A percentile compares a stretch with the other conserved stretches of the same genome.
These are phyloP conservation scores for Echinometra lucunter DNA, from an alignment of 53 echinoderm and acorn worm species.

Conservation along the genomic window DNA sequence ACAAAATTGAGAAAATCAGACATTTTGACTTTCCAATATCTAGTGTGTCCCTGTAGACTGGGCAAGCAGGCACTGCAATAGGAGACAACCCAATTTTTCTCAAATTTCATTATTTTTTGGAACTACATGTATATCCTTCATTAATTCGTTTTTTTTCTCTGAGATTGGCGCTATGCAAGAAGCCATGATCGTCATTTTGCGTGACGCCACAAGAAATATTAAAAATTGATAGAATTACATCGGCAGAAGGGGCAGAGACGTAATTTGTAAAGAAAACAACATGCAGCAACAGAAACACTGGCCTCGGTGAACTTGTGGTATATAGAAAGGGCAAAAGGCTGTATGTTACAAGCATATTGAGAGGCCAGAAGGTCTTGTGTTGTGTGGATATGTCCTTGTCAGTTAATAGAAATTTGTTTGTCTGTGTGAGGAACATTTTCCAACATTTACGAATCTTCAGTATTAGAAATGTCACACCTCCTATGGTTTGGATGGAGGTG, in stretches of 20 bases:
- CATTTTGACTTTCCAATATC: constrained; percentile 7
- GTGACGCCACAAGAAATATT: constrained; percentile 45
- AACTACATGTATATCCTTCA: neutral
- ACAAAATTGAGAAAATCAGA: constrained; percentile 46
- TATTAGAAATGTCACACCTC: neutral
- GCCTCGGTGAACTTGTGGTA: neutral
- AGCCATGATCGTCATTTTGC: neutral
- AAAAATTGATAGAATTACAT: constrained; percentile 34
- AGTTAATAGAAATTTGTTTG: constrained; percentile 23
- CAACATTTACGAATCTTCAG: neutral
- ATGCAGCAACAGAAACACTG: neutral
- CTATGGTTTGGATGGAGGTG: neutral
- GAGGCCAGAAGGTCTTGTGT: neutral
- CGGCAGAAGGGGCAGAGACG: constrained; percentile 34
- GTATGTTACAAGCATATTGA: neutral
- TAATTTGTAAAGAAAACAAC: constrained; percentile 53
- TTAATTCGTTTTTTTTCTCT: no score
- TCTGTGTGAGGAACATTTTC: neutral
- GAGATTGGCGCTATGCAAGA: no score
- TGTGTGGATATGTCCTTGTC: neutral
- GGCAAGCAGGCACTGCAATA: neutral
- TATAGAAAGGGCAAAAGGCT: neutral
- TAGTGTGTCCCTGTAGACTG: neutral
- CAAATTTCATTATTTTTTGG: neutral
- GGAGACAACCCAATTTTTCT: constrained; percentile 27